phyloP scores from a whole-genome alignment of 2,888 invertebrate genomes.

The Allolobophora icterica region DNA sequence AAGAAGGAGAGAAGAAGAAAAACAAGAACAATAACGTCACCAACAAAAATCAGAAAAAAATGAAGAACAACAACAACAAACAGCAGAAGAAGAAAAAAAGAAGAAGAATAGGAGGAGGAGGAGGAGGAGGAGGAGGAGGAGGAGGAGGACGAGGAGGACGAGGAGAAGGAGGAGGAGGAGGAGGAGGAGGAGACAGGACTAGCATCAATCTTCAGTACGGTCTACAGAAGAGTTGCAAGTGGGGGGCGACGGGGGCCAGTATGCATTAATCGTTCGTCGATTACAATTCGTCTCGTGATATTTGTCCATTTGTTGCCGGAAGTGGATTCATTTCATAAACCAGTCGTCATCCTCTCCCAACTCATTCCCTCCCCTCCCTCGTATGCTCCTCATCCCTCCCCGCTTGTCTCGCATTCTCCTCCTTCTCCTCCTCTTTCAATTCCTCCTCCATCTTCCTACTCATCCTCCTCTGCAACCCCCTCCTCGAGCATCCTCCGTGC shows the following conservation, averaged over 20 bases:
- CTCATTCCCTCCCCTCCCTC: not conserved
- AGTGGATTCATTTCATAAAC: constrained; percentile 7
- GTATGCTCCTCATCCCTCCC: not conserved
- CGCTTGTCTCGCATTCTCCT: too few species aligned
- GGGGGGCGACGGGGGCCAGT: not conserved
- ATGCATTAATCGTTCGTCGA: not conserved
- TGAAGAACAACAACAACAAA: not conserved
- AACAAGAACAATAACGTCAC: too few species aligned
- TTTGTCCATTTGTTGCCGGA: not conserved
- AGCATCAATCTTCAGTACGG: too few species aligned
- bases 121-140: not conserved
- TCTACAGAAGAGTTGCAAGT: too few species aligned
- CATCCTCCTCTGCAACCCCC: not conserved
- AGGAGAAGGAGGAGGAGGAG: not conserved
- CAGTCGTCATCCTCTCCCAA: not conserved
- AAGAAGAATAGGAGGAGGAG: not conserved
- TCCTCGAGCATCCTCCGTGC: not conserved
- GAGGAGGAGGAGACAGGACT: not conserved
- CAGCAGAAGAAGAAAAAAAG: not conserved
- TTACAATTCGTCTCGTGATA: not conserved
- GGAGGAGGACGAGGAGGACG: not conserved
- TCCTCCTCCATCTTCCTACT: not conserved
- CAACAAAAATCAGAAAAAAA: not conserved
- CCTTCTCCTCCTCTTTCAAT: not conserved
- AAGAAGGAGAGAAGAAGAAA: too few species aligned